Evolutionary conservation across 2,888 invertebrate species (phyloP).

Genomic region (Phalera bucephala): DNA sequence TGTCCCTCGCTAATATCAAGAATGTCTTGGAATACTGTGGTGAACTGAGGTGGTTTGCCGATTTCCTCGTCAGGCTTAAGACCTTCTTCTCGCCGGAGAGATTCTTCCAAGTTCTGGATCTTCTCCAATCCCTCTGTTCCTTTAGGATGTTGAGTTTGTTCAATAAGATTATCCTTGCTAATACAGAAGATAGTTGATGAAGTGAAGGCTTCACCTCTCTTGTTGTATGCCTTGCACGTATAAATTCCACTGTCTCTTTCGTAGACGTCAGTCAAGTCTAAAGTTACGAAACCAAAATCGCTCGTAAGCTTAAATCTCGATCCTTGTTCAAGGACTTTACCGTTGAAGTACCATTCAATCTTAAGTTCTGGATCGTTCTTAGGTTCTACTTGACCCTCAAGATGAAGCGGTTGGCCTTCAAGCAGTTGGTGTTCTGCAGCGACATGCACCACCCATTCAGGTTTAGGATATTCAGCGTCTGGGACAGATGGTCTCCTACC

Average conservation of each 20-base stretch:
- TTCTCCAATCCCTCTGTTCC: slow-evolving; percentile 96
- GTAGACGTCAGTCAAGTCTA: slow-evolving; percentile 96
- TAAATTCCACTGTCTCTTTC: slow-evolving; percentile 97
- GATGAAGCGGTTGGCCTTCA: slow-evolving; percentile 93
- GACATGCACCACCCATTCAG: slow-evolving; percentile 93
- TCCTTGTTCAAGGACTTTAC: slow-evolving; percentile 92
- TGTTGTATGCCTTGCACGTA: slow-evolving; percentile 95
- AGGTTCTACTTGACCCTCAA: slow-evolving; percentile 97
- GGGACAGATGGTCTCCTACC: slow-evolving; percentile 87
- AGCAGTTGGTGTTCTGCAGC: slow-evolving; percentile 90
- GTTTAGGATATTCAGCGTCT: slow-evolving; percentile 91
- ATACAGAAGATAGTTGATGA: slow-evolving; percentile 94
- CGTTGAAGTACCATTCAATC: slow-evolving; percentile 97
- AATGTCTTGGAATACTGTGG: slow-evolving; percentile 92
- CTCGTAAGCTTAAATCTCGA: slow-evolving; percentile 95
- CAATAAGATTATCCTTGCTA: slow-evolving; percentile 91
- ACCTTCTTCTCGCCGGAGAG: slow-evolving; percentile 88
- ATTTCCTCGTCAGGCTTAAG: slow-evolving; percentile 87
- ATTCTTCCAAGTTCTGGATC: slow-evolving; percentile 95
- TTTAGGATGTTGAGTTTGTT: slow-evolving; percentile 96
- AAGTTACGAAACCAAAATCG: slow-evolving; percentile 98
- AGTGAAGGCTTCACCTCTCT: slow-evolving; percentile 95
- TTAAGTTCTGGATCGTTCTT: slow-evolving; percentile 95
- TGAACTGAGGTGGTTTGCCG: slow-evolving; percentile 94
- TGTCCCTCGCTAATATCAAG: slow-evolving; percentile 95